Percentiles rank a stretch among this genome's conserved stretches.
These are phyloP conservation scores for Bos indicus DNA, from an alignment of 2,113 vertebrate species.

Conservation along the genomic window DNA sequence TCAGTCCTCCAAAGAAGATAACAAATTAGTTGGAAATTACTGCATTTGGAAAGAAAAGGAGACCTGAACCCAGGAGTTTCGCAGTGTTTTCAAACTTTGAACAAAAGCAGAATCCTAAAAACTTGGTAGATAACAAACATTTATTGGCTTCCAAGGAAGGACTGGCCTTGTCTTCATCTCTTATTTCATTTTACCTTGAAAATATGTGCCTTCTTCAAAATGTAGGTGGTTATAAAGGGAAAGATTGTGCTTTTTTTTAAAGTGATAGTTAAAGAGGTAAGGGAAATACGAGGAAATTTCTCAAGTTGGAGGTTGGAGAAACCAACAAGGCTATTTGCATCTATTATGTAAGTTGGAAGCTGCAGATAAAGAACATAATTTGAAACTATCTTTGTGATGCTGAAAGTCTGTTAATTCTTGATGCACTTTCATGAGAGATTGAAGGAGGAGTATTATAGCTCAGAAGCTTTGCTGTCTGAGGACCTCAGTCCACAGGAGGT, in stretches of 20 bases:
- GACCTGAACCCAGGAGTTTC: neutral
- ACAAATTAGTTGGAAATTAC: neutral
- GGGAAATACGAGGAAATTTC: neutral
- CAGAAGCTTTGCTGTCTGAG: neutral
- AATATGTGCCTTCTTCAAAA: neutral
- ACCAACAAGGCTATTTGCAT: neutral
- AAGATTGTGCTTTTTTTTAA: neutral
- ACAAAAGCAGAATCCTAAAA: slow-evolving; percentile 31
- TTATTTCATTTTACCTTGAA: slow-evolving; percentile 37
- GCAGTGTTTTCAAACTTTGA: slow-evolving; percentile 31
- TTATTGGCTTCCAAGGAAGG: slow-evolving; percentile 28
- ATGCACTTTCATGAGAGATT: neutral
- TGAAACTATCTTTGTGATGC: neutral
- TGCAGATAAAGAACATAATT: neutral
- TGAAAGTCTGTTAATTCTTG: neutral
- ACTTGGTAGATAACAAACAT: neutral
- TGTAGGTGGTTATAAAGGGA: neutral
- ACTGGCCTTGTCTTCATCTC: neutral
- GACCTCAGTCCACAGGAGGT: neutral
- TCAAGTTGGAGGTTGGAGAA: neutral
- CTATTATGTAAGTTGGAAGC: neutral
- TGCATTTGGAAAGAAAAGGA: slow-evolving; percentile 1
- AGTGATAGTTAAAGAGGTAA: neutral
- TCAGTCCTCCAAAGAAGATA: neutral
- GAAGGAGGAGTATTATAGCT: neutral